Base-by-base conservation (phyloP, 2,113 vertebrate species). In the Cathartes aura region DNA sequence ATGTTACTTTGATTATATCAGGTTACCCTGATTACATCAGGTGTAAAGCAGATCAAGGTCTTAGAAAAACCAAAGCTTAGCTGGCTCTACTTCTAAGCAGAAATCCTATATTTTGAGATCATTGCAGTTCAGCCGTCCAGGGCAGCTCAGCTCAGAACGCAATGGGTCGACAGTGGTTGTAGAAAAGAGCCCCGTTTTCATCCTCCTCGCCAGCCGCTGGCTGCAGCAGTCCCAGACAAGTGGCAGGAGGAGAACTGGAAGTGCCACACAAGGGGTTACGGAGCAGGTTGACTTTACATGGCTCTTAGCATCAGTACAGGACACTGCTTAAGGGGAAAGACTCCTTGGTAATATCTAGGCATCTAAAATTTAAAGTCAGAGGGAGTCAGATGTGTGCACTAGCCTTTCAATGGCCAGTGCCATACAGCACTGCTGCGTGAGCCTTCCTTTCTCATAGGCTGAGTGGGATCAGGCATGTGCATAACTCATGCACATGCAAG, bases 11-110 rank as follows among this genome's bases (percentile, higher is more conserved):
- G 17, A n/a, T 91, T 90, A 50, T 11, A 50, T 42, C 81, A 89
- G n/a, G 60, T 34, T 63, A 71, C 45, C 32, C 50, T 55, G 59
- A 74, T 89, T 78, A 58, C 66, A 80, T 82, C 66, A 76, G 40
- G 27, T 23, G 20, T 84, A 78, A 89, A 93, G 84, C 36, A 85
- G 47, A 82, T 32, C 40, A 94, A 84, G 21, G 67, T 53, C 89
- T 82, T 67, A 82, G 70, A 59, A 96, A 95, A 82, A 71, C 9
- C 26, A 71, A 84, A 91, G 40, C 72, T 95, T 63, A 38, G 9
- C 8, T 53, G 56, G 29, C 62, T 87, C 50, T 71, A 4, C n/a
- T 84, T 78, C 80, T n/a, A 67, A 58, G 29, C 14, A 60, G 36
- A 82, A 91, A 55, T 58, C 40, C 63, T 45, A 0, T 14, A 30